Conservation (phyloP, 2,888 invertebrate genomes). For the Drosophila recens region DNA sequence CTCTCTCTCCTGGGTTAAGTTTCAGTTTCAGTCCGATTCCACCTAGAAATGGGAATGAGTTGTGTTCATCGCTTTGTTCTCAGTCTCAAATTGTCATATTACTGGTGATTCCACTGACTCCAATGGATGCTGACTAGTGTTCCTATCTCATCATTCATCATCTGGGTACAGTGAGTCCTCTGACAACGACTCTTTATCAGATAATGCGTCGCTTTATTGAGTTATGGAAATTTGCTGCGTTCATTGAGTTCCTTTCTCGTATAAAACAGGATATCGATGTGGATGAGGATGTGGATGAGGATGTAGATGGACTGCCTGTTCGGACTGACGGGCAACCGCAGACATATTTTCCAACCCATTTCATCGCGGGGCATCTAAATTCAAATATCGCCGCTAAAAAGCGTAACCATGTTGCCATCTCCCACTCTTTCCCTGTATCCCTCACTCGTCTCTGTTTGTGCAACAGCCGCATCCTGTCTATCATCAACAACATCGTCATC, state of each 20-base stretch:
- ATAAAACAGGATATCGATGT: conserved; percentile 21
- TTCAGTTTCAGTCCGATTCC: conserved; percentile 25
- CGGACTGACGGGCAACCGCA: conserved; percentile 44
- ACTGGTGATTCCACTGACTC: conserved; percentile 24
- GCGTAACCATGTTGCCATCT: conserved; percentile 61
- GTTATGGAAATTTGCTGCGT: conserved; percentile 56
- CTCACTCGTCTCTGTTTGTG: conserved; percentile 33
- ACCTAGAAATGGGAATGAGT: conserved; percentile 19
- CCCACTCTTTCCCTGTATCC: neutral
- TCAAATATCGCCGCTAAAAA: conserved; percentile 76
- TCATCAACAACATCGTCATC: conserved; percentile 34
- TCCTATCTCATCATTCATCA: conserved; percentile 52
- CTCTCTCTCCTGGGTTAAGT: conserved; percentile 19
- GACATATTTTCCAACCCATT: conserved; percentile 84
- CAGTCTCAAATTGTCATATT: conserved; percentile 39
- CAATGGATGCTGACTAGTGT: conserved; percentile 28
- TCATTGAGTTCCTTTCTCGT: conserved; percentile 30
- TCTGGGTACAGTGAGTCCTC: conserved; percentile 21
- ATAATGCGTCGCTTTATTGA: conserved; percentile 57
- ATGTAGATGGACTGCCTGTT: neutral
- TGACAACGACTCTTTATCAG: conserved; percentile 55
- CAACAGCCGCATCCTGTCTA: conserved; percentile 45
- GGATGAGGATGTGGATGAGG: neutral
- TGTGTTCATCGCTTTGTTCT: conserved; percentile 40
- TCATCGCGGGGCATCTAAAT: conserved; percentile 68